Conservation (phyloP, 2,797 vertebrate species). For the Gymnocypris eckloni region DNA sequence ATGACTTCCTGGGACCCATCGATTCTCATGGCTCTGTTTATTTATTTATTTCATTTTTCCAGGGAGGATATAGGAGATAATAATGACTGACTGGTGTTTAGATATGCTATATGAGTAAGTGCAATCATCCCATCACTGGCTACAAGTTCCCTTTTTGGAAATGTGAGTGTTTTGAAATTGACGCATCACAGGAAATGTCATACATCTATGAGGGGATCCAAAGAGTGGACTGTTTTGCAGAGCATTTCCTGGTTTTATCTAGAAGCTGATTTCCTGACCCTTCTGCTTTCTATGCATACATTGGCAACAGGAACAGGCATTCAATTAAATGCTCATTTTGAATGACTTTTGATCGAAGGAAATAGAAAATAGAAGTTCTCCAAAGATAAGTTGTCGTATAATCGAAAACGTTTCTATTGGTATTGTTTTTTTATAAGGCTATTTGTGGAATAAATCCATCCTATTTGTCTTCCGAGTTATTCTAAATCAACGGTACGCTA, state of each 20-base stretch:
- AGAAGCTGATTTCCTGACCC: constrained; percentile 68
- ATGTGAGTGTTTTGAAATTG: constrained; percentile 19
- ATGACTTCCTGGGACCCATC: constrained; percentile 38
- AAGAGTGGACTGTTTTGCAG: background rate
- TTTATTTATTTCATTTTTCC: background rate
- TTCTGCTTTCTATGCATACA: constrained; percentile 50
- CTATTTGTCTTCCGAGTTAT: no score
- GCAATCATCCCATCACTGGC: background rate
- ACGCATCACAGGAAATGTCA: constrained; percentile 26
- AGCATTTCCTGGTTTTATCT: constrained; percentile 58
- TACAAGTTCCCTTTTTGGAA: constrained; percentile 3
- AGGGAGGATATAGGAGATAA: constrained; percentile 16
- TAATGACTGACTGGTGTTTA: constrained; percentile 37
- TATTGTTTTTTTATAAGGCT: no score
- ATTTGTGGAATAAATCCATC: no score
- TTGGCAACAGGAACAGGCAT: background rate
- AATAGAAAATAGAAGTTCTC: background rate
- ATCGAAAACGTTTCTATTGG: no score
- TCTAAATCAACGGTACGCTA: no score
- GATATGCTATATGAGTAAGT: background rate
- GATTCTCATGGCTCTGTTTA: constrained; percentile 26
- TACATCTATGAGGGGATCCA: background rate
- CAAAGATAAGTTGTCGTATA: background rate
- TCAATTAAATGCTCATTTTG: background rate
- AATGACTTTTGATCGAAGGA: background rate